Conservation (phyloP, 2,797 vertebrate species). For the Takifugu ocellatus region DNA sequence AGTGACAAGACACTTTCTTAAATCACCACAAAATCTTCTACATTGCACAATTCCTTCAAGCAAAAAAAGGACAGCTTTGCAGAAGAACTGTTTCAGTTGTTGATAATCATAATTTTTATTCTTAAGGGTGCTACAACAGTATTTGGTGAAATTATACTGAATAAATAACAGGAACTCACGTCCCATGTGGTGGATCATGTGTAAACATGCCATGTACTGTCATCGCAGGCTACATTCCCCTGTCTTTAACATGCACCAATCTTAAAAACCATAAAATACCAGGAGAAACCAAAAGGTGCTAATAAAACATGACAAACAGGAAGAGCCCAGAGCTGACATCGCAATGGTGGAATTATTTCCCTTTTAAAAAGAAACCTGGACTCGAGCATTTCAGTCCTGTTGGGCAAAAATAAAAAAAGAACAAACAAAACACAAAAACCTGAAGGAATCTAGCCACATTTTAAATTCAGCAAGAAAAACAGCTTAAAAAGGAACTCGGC, state of each 20-base stretch:
- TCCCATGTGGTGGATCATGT: slow-evolving; percentile 58
- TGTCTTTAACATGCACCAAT: slow-evolving; percentile 60
- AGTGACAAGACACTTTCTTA: no score
- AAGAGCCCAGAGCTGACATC: slow-evolving; percentile 54
- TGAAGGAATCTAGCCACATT: slow-evolving; percentile 59
- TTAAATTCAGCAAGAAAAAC: slow-evolving; percentile 55
- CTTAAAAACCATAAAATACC: slow-evolving; percentile 53
- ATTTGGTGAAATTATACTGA: slow-evolving; percentile 67
- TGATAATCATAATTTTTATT: slow-evolving; percentile 58
- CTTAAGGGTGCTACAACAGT: slow-evolving; percentile 63
- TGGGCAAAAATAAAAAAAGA: slow-evolving; percentile 12
- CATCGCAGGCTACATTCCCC: slow-evolving; percentile 73
- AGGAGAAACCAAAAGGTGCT: slow-evolving; percentile 66
- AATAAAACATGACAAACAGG: slow-evolving; percentile 67
- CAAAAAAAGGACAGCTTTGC: slow-evolving; percentile 17
- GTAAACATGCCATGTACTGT: slow-evolving; percentile 59
- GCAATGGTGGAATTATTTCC: slow-evolving; percentile 62
- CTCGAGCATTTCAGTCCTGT: slow-evolving; percentile 39
- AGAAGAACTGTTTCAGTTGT: slow-evolving; percentile 61
- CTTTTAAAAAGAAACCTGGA: slow-evolving; percentile 74
- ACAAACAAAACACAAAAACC: slow-evolving; percentile 24
- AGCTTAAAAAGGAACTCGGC: slow-evolving; percentile 36
- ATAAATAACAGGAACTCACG: slow-evolving; percentile 75
- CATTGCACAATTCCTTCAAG: no score
- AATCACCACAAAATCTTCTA: no score